Evolutionary conservation across 2,797 vertebrate genomes (phyloP), one percentile per base, ranked within the genome.

Genomic region (Vespertilio murinus): DNA sequence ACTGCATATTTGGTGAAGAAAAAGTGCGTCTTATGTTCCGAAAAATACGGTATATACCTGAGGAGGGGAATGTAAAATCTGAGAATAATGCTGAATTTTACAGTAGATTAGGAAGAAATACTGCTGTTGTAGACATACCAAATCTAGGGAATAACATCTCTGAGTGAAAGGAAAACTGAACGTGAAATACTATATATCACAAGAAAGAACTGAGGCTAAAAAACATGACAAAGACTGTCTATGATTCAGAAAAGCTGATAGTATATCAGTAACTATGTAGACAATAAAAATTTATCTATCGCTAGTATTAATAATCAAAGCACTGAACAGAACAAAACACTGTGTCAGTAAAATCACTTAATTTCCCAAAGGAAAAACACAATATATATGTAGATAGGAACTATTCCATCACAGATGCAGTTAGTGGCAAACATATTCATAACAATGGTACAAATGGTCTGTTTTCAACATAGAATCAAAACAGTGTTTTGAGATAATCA

Each of bases 281-380:
- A 75, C n/a, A 92, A 79, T 49, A 64, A 90, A 95, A 88, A 82
- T 67, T 67, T 88, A 83, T 28, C 18, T 30, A 80, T 67, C 23
- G 33, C 52, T 69, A 65, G 25, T n/a, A 70, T 38, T 35, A 81
- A 65, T 35, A 86, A 75, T 10, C 59, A 86, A 67, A 93, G 42
- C 45, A 65, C 14, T 56, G 28, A 30, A 52, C 17, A 54, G 38
- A 8, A 47, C 35, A 81, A 77, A 23, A 73, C 1, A 42, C 7
- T 38, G 16, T 71, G 69, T n/a, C 49, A 61, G 20, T 23, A 42
- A 90, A 77, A 70, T 59, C 30, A 74, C 59, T 61, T 78, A 42
- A 56, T 28, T 89, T 67, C 17, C 28, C 8, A 23, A 90, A 91
- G 73, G 14, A 80, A 95, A 95, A 94, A 52, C 23, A 64, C 13